phyloP scores from a whole-genome alignment of 2,113 vertebrate species.

The Talpa occidentalis region DNA sequence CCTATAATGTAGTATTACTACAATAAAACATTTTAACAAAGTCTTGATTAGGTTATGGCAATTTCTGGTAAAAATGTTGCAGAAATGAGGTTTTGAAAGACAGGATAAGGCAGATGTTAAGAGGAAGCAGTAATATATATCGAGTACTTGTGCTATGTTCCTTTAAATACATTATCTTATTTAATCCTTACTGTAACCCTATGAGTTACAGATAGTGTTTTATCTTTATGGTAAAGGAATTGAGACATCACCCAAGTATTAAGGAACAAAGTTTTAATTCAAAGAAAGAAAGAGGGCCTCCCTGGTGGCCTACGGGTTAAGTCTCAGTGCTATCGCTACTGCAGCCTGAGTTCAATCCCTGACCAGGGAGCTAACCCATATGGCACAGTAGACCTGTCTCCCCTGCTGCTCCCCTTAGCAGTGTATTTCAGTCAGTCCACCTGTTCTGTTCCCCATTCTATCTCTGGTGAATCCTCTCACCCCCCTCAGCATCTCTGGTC shows the following conservation, averaged over 20 bases:
- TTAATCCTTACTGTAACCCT: background rate
- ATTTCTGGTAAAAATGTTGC: constrained; percentile 25
- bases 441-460: no score
- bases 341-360: no score
- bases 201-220: background rate
- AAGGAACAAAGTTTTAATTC: constrained; percentile 1
- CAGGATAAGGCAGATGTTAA: background rate
- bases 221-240: constrained; percentile 11
- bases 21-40: no score
- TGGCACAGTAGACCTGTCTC: no score
- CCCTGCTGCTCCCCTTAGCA: no score
- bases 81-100: background rate
- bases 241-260: background rate
- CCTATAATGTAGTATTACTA: no score
- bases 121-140: background rate
- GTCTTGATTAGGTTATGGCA: constrained; percentile 32
- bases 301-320: no score
- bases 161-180: constrained; percentile 20
- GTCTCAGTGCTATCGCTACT: no score
- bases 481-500: no score
- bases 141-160: background rate
- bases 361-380: no score
- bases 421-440: no score
- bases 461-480: no score
- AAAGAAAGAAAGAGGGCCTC: background rate